phyloP scores from a whole-genome alignment of 2,888 invertebrate genomes.

The Sussaba pulchella region DNA sequence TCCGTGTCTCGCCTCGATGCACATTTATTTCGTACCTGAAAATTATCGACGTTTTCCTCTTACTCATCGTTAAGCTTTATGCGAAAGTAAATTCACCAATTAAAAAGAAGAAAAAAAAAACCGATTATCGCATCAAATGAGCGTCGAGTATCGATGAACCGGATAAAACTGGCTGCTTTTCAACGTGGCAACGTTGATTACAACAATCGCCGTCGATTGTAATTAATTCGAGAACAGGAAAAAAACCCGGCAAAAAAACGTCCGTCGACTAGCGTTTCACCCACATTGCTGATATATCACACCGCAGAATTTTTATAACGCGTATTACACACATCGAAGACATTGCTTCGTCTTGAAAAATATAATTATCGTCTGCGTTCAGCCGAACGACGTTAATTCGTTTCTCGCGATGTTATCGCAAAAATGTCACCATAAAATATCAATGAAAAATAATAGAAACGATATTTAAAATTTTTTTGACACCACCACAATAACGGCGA shows the following conservation, averaged over 20 bases:
- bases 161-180: slow-evolving; percentile 33
- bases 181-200: slow-evolving; percentile 8
- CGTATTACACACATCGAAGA: not conserved
- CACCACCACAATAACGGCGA: not conserved
- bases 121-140: not conserved
- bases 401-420: slow-evolving; percentile 10
- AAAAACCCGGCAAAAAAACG: not conserved
- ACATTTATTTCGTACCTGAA: slow-evolving; percentile 37
- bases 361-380: not conserved
- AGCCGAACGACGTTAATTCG: not conserved
- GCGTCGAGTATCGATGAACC: slow-evolving; percentile 19
- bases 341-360: not conserved
- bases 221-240: not conserved
- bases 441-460: not conserved
- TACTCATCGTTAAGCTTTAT: slow-evolving; percentile 26
- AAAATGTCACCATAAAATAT: slow-evolving; percentile 8
- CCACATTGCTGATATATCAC: not conserved
- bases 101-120: not conserved
- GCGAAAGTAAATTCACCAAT: not conserved
- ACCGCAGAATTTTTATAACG: not conserved
- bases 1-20: not conserved
- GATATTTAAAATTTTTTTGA: not conserved
- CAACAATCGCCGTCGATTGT: slow-evolving; percentile 28
- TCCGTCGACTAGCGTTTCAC: not conserved
- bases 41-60: slow-evolving; percentile 51